Conservation (phyloP, 2,888 invertebrate genomes). For the Gymnoscelis rufifasciata region DNA sequence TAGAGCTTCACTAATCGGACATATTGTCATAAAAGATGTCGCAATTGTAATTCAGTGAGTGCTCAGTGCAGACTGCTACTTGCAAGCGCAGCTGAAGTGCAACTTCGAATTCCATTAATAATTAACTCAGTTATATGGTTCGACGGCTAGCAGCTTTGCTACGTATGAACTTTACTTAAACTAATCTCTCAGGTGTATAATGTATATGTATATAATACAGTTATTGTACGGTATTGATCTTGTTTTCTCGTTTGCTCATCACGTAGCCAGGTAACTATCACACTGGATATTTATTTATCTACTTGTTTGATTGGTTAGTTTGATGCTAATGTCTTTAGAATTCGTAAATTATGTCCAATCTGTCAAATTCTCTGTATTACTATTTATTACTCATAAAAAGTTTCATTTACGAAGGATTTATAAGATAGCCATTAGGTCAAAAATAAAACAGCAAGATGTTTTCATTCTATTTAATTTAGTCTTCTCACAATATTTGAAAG, state of each 20-base stretch:
- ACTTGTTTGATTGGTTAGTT: too few relatives aligned
- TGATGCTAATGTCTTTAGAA: too few relatives aligned
- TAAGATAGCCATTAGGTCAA: background rate
- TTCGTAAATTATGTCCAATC: too few relatives aligned
- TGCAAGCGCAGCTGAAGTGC: conserved; percentile 8
- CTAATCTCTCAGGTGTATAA: background rate
- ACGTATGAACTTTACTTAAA: background rate
- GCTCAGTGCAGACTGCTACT: conserved; percentile 11
- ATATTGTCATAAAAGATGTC: conserved; percentile 17
- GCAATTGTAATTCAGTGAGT: conserved; percentile 23
- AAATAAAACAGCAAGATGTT: conserved; percentile 34
- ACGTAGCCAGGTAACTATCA: too few relatives aligned
- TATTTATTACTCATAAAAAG: too few relatives aligned
- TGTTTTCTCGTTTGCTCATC: too few relatives aligned
- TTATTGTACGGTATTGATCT: too few relatives aligned
- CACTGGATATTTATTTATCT: too few relatives aligned
- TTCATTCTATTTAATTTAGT: conserved; percentile 62
- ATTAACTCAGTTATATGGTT: conserved; percentile 15
- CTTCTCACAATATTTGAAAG: conserved; percentile 56
- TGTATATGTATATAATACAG: too few relatives aligned
- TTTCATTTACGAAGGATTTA: too few relatives aligned
- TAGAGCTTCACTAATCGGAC: conserved; percentile 13
- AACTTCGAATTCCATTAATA: conserved; percentile 22
- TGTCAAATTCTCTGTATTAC: too few relatives aligned
- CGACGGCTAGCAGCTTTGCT: conserved; percentile 8